Evolutionary conservation across 2,113 vertebrate species (phyloP), one percentile per base, ranked within the genome.

Genomic region (Thymallus thymallus): DNA sequence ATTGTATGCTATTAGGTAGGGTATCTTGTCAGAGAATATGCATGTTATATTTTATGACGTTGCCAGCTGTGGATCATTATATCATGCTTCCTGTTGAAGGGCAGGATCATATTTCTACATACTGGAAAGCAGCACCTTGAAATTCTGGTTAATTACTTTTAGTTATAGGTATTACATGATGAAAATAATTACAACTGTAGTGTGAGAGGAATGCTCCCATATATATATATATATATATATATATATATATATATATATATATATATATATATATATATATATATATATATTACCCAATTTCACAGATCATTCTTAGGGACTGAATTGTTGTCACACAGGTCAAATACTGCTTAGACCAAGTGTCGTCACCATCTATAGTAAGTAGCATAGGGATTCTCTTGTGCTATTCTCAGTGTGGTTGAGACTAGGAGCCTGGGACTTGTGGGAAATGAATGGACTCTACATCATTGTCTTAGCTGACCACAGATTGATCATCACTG

Each of bases 61-160:
- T n/a, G 41, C 84, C 90, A 88, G 87, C 86, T 88, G 89, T 76
- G 76, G 80, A 85, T 84, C 84, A 81, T 84, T 84, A 82, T 80
- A 63, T 82, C 29, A 41, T 72, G 79, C 85, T 84, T 80, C 75
- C 82, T 77, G 79, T 74, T 74, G 82, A 87, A 86, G 81, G 64
- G 4, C 20, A n/a, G 73, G 81, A 83, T 89, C 86, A 81, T 88
- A 88, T 90, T 88, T 89, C 88, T 56, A 55, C 69, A 81, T 80
- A 65, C 76, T 76, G 71, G 66, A 76, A 84, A 75, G 82, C 72
- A 32, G 18, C 14, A 6, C 77, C 80, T 81, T 82, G 78, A 82
- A 72, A 82, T 82, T 67, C 88, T 91, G 87, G 90, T 89, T 85
- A 90, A 89, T 90, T 88, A 88, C 81, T 89, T 87, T 90, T 85